These are phyloP conservation scores for Pelecanus crispus DNA, from an alignment of 2,113 vertebrate genomes.

Conservation along the genomic window DNA sequence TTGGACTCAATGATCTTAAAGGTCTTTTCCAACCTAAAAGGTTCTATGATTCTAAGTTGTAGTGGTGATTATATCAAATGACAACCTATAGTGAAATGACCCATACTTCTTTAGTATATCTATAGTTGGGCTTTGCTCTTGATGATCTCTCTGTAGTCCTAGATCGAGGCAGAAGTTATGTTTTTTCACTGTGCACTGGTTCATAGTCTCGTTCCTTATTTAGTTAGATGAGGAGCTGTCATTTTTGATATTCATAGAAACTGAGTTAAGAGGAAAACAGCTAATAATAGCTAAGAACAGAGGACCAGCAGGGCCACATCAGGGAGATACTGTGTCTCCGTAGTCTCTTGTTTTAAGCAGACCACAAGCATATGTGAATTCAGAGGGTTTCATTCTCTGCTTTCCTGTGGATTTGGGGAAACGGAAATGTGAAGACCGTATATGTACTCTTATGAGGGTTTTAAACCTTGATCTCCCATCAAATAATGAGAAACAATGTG, in stretches of 20 bases:
- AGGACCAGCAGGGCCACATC: not conserved
- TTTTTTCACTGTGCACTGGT: not conserved
- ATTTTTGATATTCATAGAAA: not conserved
- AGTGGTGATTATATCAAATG: not conserved
- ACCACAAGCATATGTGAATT: fast-evolving
- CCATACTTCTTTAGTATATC: not conserved
- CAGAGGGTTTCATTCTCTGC: not conserved
- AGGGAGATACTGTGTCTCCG: not conserved
- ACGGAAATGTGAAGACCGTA: not conserved
- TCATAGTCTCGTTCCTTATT: not conserved
- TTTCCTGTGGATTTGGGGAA: not conserved
- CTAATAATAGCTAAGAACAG: not conserved
- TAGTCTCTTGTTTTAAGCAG: not conserved
- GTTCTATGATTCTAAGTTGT: not conserved
- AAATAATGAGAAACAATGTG: not conserved
- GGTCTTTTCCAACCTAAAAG: not conserved
- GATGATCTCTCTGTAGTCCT: not conserved
- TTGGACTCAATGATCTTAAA: not conserved
- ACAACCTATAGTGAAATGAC: not conserved
- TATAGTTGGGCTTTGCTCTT: not conserved
- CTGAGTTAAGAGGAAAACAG: not conserved
- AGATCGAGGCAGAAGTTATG: not conserved
- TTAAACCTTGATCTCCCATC: not conserved
- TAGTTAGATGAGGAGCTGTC: not conserved
- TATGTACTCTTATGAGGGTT: not conserved